phyloP scores from a whole-genome alignment of 1,140 invertebrate species.

The Trachymyrmex cornetzi region DNA sequence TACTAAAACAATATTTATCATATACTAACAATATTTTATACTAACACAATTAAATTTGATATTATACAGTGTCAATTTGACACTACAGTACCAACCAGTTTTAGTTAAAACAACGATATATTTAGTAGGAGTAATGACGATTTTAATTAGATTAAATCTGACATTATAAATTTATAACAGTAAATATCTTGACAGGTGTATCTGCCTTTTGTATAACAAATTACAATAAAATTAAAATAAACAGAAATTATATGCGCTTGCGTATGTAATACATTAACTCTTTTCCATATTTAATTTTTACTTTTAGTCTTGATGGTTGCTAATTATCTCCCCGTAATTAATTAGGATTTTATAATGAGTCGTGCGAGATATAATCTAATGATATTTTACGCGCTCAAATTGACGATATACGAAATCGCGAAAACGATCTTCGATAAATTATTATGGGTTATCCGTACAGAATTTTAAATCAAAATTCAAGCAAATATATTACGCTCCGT shows the following conservation, averaged over 20 bases:
- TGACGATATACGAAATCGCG: background rate
- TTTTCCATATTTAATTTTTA: background rate
- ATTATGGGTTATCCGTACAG: background rate
- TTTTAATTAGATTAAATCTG: too few species aligned
- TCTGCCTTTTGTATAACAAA: background rate
- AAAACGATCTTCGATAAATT: constrained; percentile 2
- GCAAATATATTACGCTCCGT: background rate
- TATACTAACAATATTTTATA: too few species aligned
- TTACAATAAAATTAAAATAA: background rate
- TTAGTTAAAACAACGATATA: too few species aligned
- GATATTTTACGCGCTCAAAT: background rate
- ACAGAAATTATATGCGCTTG: background rate
- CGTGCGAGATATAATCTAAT: background rate
- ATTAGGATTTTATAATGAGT: background rate
- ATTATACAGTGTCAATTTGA: too few species aligned
- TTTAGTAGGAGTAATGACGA: too few species aligned
- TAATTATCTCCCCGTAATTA: background rate
- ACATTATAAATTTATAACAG: too few species aligned
- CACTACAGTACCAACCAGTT: too few species aligned
- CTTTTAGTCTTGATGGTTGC: background rate
- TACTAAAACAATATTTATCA: too few species aligned
- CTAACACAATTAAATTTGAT: too few species aligned
- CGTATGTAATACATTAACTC: background rate
- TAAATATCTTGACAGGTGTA: background rate
- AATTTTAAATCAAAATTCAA: constrained; percentile 46